Base-by-base conservation (phyloP, 2,888 invertebrate genomes). In the Hyppa rectilinea region DNA sequence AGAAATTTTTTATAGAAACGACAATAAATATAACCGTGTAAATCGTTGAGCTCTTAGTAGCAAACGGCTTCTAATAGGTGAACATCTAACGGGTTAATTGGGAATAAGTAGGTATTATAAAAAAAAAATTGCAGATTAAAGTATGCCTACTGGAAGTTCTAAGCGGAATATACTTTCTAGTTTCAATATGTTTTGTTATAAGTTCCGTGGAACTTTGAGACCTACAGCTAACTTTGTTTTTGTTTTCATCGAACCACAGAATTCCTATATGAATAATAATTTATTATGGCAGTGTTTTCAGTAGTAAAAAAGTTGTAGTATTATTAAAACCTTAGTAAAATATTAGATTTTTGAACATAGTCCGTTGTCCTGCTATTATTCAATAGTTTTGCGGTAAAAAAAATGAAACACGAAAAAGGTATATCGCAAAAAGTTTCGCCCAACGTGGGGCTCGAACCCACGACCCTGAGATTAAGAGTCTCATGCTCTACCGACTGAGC, bases 381-480 rank as follows among this genome's bases (percentile, higher is more conserved):
- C 10, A 31, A 9, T n/a, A 0, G n/a, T 1, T 1, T n/a, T 6
- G 17, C 0, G 6, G 2, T 12, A 23, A 23, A 23, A 63, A 38
- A 23, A 12, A 4, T 10, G 1, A 17, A n/a, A 0, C 0, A 9
- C 1, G 14, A 26, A 68, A 38, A 26, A 23, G 29, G 7, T n/a
- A 38, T 7, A 23, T 4, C 10, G 5, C 45, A 71, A 81, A 81
- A 78, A 56, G 10, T 2, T 23, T 3, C 95, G 95, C 96, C 95
- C 96, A 96, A 96, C 96, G 95, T 96, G 96, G 56, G 96, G 96
- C 96, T 96, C 96, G 96, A 96, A 96, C 96, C 96, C 96, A 96
- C 96, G 96, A 96, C 96, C 96, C 96, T 96, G 96, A 96, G 96
- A 96, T 96, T 96, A 96, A 96, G 96, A 96, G 96, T 96, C 96